phyloP scores from a whole-genome alignment of 2,888 invertebrate genomes.

The Muschampia plurimacula region DNA sequence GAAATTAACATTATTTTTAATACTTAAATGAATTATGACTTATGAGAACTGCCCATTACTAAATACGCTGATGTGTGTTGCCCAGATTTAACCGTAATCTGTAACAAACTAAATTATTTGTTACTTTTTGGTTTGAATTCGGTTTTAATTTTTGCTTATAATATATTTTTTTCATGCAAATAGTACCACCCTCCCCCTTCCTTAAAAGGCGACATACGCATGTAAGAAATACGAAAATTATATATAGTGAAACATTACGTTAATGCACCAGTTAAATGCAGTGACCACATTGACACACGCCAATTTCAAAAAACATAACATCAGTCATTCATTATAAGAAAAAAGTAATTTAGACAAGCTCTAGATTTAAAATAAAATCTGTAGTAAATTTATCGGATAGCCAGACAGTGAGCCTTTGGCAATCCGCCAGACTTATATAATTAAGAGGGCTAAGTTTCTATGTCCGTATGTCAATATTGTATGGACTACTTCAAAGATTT shows the following conservation, averaged over 20 bases:
- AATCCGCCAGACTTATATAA: constrained; percentile 31
- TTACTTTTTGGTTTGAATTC: too few relatives aligned
- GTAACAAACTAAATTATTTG: too few relatives aligned
- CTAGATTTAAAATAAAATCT: constrained; percentile 28
- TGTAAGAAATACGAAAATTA: too few relatives aligned
- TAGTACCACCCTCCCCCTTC: too few relatives aligned
- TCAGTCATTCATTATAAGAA: neutral
- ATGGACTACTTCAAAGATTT: constrained; percentile 18
- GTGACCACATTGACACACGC: neutral
- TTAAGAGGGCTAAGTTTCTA: constrained; percentile 35
- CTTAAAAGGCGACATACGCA: too few relatives aligned
- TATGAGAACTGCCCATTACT: neutral
- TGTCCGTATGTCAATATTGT: constrained; percentile 34
- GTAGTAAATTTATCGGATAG: constrained; percentile 18
- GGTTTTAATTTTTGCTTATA: too few relatives aligned
- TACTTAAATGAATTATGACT: too few relatives aligned
- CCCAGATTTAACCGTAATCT: too few relatives aligned
- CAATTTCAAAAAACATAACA: neutral
- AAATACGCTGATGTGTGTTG: neutral
- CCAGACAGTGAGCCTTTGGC: constrained; percentile 18
- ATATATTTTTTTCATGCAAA: too few relatives aligned
- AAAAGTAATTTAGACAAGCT: constrained; percentile 12
- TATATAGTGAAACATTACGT: neutral
- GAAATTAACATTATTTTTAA: too few relatives aligned
- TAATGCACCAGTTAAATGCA: neutral